Conservation (phyloP, 92 coral and sea anemone genomes). For the Porites evermanni region DNA sequence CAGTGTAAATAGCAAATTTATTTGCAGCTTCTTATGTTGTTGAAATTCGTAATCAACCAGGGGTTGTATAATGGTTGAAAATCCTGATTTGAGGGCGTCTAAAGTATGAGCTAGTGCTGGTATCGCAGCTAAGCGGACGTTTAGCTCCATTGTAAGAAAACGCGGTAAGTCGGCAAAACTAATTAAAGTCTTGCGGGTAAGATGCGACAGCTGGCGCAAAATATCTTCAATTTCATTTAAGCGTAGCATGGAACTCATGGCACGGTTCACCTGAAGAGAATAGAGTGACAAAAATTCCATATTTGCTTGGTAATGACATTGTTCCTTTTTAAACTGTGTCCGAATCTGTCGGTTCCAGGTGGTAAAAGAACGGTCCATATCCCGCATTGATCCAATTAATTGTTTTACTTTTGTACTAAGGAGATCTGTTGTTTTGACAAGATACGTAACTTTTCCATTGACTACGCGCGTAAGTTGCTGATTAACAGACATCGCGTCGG, state of each 20-base stretch:
- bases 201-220: slow-evolving; percentile 9
- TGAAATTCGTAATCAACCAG: slow-evolving; percentile 34
- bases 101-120: neutral
- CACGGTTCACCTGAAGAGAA: slow-evolving; percentile 10
- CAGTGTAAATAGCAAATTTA: slow-evolving; percentile 22
- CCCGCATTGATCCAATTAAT: neutral
- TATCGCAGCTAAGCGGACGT: neutral
- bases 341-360: slow-evolving; percentile 9
- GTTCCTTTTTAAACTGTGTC: neutral
- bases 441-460: slow-evolving; percentile 42
- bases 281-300: slow-evolving; percentile 36
- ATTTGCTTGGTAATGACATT: slow-evolving; percentile 9
- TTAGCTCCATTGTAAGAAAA: slow-evolving; percentile 11
- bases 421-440: slow-evolving; percentile 29
- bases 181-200: slow-evolving; percentile 3
- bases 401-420: slow-evolving; percentile 25
- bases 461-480: slow-evolving; percentile 21
- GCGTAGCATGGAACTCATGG: slow-evolving; percentile 16
- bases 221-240: slow-evolving; percentile 30
- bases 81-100: slow-evolving; percentile 6
- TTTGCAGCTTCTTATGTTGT: neutral
- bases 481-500: neutral
- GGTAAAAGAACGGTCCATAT: neutral
- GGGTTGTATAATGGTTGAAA: slow-evolving; percentile 13
- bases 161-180: slow-evolving; percentile 4